phyloP scores from a whole-genome alignment of 2,888 invertebrate species.

The Agrochola circellaris region DNA sequence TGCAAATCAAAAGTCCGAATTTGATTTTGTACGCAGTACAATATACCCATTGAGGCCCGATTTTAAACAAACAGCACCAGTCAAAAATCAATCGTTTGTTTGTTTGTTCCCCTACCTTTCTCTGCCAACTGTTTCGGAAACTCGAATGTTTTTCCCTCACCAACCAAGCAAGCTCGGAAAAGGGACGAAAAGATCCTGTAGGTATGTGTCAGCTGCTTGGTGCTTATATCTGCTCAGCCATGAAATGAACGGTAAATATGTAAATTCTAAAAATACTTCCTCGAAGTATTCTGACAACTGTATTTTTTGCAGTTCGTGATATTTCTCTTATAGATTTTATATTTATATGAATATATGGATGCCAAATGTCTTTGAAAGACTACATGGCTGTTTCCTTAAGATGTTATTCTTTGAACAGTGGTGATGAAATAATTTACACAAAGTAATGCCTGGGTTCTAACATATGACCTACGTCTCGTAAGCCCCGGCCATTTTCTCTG shows the following conservation, averaged over 20 bases:
- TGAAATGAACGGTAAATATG: constrained; percentile 56
- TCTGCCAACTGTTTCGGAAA: constrained; percentile 21
- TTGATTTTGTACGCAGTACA: constrained; percentile 22
- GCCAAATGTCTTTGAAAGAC: neutral
- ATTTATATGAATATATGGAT: neutral
- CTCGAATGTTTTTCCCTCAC: constrained; percentile 5
- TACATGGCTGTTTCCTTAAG: neutral
- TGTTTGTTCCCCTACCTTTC: neutral
- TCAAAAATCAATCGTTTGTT: constrained; percentile 22
- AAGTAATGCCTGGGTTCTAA: neutral
- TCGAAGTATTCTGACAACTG: constrained; percentile 4
- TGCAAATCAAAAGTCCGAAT: constrained; percentile 46
- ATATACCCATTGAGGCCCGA: neutral
- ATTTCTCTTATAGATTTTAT: constrained; percentile 2
- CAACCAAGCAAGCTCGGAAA: constrained; percentile 26
- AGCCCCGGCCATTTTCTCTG: no score
- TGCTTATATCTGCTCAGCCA: constrained; percentile 39
- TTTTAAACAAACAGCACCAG: neutral
- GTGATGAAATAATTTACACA: neutral
- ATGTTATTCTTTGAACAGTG: neutral
- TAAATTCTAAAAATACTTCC: constrained; percentile 40
- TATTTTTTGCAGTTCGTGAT: constrained; percentile 20
- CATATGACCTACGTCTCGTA: no score
- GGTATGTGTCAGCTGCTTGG: constrained; percentile 20
- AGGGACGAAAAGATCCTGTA: constrained; percentile 39